Conservation (phyloP, 2,113 vertebrate species). For the Otocyon megalotis region DNA sequence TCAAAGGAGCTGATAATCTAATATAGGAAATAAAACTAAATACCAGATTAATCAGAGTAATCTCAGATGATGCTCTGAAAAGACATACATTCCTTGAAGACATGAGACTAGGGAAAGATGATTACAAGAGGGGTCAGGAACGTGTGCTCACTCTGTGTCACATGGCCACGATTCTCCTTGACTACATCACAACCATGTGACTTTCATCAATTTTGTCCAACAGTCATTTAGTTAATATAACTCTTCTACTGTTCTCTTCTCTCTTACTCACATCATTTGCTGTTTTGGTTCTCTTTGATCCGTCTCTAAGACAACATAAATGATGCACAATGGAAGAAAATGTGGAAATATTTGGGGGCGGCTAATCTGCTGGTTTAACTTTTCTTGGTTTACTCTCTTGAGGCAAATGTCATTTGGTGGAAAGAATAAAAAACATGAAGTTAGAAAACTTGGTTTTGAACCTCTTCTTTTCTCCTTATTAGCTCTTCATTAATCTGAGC, state of each 20-base stretch:
- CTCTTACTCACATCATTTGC: not conserved
- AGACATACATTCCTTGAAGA: not conserved
- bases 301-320: not conserved
- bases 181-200: rapidly evolving
- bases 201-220: not conserved
- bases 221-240: not conserved
- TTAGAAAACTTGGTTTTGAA: not conserved
- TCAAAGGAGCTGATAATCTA: not conserved
- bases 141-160: rapidly evolving
- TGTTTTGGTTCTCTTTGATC: not conserved
- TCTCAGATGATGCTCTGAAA: not conserved
- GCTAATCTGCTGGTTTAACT: not conserved
- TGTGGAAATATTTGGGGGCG: not conserved
- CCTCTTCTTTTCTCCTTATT: not conserved
- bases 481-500: not conserved
- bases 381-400: not conserved
- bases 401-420: not conserved
- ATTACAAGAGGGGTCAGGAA: not conserved
- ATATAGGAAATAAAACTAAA: not conserved
- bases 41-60: not conserved
- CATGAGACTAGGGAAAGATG: not conserved
- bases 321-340: not conserved
- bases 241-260: not conserved
- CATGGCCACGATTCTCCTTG: not conserved
- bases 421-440: not conserved